Evolutionary conservation across 1,140 invertebrate species (phyloP).

Genomic region (Halictus rubicundus): DNA sequence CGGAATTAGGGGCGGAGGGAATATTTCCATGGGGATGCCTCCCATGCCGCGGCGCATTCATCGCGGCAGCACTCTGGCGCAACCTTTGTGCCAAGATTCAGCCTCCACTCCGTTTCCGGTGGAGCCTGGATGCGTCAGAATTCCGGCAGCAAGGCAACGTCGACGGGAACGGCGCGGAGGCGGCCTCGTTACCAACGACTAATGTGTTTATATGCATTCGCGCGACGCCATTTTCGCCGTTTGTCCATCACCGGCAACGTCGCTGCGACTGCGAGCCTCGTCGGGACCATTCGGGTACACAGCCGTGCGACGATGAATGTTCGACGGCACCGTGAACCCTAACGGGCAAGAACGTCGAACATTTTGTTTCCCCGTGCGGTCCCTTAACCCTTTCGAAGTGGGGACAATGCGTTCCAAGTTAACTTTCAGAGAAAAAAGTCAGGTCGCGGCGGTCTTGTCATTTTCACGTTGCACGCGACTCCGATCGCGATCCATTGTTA

Average conservation of each 20-base stretch:
- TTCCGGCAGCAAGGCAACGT: conserved; percentile 29
- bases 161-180: no score
- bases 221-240: conserved; percentile 50
- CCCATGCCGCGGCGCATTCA: conserved; percentile 27
- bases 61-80: conserved; percentile 21
- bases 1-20: conserved; percentile 42
- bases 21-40: conserved; percentile 63
- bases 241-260: background rate
- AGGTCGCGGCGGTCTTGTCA: no score
- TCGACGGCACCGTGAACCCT: no score
- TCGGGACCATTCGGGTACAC: background rate
- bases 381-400: no score
- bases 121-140: conserved; percentile 39
- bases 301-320: no score
- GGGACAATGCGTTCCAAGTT: no score
- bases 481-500: no score
- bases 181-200: conserved; percentile 64
- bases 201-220: conserved; percentile 75
- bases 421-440: no score
- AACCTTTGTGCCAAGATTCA: conserved; percentile 30
- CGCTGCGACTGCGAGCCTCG: background rate
- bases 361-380: no score
- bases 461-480: no score
- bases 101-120: conserved; percentile 20
- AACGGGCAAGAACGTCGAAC: no score